phyloP scores from a whole-genome alignment of 2,113 vertebrate genomes.

The Mesocricetus auratus region DNA sequence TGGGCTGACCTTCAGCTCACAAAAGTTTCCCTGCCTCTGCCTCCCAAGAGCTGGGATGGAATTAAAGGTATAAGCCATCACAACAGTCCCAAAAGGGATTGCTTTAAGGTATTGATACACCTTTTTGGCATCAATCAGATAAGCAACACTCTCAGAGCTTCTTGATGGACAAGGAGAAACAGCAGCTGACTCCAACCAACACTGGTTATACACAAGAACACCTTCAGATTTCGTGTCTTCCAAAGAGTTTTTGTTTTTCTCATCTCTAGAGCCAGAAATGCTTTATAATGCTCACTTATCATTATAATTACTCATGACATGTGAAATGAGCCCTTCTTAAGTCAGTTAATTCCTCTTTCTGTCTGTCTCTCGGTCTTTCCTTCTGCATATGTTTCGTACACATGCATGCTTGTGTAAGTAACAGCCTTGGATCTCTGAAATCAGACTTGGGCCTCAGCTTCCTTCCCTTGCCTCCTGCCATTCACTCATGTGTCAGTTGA shows the following conservation, averaged over 20 bases:
- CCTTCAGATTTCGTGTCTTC: background rate
- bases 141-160: background rate
- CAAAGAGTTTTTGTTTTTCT: background rate
- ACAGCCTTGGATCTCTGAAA: background rate
- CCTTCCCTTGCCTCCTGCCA: constrained; percentile 64
- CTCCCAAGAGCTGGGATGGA: too few species aligned
- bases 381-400: background rate
- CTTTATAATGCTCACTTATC: background rate
- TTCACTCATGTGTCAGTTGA: constrained; percentile 64
- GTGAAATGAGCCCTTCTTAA: background rate
- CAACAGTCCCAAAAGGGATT: background rate
- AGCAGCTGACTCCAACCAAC: background rate
- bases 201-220: background rate
- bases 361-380: background rate
- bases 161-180: background rate
- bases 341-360: background rate
- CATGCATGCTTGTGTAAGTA: background rate
- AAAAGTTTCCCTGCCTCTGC: too few species aligned
- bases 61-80: background rate
- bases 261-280: constrained; percentile 2
- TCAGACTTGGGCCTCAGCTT: constrained; percentile 8
- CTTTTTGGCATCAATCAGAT: background rate
- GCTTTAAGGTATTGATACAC: background rate
- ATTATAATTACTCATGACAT: background rate
- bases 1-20: background rate